Evolutionary conservation across 2,888 invertebrate genomes (phyloP).

Genomic region (Bembecia ichneumoniformis): DNA sequence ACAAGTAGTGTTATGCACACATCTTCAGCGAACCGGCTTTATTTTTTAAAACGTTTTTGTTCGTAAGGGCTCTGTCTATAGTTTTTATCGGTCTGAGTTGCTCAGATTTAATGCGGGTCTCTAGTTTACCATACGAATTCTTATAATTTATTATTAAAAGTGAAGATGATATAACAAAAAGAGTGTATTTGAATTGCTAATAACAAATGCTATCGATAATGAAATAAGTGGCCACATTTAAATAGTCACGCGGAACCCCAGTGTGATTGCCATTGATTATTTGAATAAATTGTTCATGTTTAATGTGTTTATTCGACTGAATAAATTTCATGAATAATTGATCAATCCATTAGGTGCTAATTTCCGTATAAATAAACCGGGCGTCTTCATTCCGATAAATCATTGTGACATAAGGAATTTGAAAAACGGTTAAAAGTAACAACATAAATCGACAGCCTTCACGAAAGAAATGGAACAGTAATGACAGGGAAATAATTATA

Average conservation of each 20-base stretch:
- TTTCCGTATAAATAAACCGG: slow-evolving; percentile 16
- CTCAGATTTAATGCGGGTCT: too few relatives aligned
- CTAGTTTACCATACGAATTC: too few relatives aligned
- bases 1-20: too few relatives aligned
- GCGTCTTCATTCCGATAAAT: slow-evolving; percentile 10
- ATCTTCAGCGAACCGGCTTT: too few relatives aligned
- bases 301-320: slow-evolving; percentile 22
- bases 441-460: not conserved
- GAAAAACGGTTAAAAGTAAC: slow-evolving; percentile 24
- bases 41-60: too few relatives aligned
- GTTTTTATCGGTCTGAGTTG: too few relatives aligned
- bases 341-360: slow-evolving; percentile 6
- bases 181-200: not conserved
- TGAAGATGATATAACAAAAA: not conserved
- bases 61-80: too few relatives aligned
- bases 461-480: not conserved
- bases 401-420: not conserved
- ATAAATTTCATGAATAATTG: slow-evolving; percentile 17
- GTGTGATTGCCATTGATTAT: slow-evolving; percentile 4
- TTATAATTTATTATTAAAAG: not conserved
- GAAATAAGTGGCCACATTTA: slow-evolving; percentile 18
- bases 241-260: slow-evolving; percentile 19
- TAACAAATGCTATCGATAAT: slow-evolving; percentile 8
- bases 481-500: not conserved
- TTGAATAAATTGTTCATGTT: slow-evolving; percentile 18